Base-by-base conservation (phyloP, 2,888 invertebrate species). In the Leucoma salicis region DNA sequence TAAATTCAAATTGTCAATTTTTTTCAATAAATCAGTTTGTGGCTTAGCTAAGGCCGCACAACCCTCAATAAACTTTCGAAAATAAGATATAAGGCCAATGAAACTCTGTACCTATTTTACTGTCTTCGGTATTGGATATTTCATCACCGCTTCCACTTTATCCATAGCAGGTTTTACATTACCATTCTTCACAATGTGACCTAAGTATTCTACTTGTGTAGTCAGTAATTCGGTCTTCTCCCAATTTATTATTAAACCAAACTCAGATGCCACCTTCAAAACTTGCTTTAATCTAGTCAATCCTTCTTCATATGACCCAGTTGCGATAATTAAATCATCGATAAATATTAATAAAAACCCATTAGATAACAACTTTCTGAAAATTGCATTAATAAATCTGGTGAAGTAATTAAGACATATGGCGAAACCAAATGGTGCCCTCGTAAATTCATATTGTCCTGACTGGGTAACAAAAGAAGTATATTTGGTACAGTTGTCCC, bases 401-500 rank as follows among this genome's bases (percentile, higher is more conserved):
- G 25, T 39, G 8, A 32, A 39, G 16, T 32, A 32, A 32, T n/a
- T n/a, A n/a, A n/a, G 39, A 24, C 32, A 39, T 3, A 25, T 14
- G 7, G 12, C 6, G 1, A 39, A 16, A 15, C 39, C 39, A 39
- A 39, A 39, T 8, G 39, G 79, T n/a, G 68, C 64, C 50, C 47
- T 60, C 14, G 65, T 36, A 47, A 81, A 76, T 53, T 82, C 75
- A 53, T 58, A 79, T 32, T 80, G 79, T 12, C 76, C 74, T 33
- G 60, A 46, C 3, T 46, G 66, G 1, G 70, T 72, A 2, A 77
- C 71, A 57, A 15, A 31, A 14, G 14, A 13, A 10, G 31, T 14
- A 31, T 15, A 31, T 14, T 34, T 34, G 11, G 12, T 21, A 34
- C 18, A 34, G 4, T 21, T 13, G 31, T 60, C 55, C 10, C 60